Evolutionary conservation across 2,888 invertebrate species (phyloP).

Genomic region (Loripinus fragilis): DNA sequence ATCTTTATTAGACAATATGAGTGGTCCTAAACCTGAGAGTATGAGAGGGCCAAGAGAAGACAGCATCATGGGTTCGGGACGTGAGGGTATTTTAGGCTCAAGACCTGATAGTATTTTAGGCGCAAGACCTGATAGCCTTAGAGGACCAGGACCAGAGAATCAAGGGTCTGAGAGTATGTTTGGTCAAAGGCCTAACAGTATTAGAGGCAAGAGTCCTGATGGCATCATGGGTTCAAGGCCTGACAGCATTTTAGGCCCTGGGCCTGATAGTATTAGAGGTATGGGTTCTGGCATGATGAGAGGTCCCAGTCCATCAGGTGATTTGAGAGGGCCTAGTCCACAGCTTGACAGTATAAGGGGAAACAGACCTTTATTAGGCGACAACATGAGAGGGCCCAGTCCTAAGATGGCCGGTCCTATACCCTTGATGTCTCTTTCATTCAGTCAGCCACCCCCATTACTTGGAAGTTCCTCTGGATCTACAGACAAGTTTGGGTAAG

Average conservation of each 20-base stretch:
- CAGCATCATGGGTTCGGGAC: neutral
- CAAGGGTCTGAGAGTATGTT: neutral
- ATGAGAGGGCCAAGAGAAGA: neutral
- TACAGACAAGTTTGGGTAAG: slow-evolving; percentile 1
- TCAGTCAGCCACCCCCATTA: slow-evolving; percentile 31
- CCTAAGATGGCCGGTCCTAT: slow-evolving; percentile 6
- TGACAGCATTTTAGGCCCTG: neutral
- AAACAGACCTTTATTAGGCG: neutral
- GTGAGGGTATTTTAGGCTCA: neutral
- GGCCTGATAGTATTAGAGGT: neutral
- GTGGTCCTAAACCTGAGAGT: neutral
- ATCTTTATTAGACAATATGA: neutral
- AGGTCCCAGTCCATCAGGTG: neutral
- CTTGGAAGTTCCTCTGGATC: neutral
- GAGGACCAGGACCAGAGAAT: neutral
- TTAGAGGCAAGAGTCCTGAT: neutral
- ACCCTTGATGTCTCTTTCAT: slow-evolving; percentile 43
- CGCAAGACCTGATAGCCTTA: neutral
- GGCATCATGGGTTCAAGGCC: neutral
- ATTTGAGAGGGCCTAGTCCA: neutral
- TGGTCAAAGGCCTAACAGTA: neutral
- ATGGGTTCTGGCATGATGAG: neutral
- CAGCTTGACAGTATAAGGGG: neutral
- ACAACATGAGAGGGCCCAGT: neutral
- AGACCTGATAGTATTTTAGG: neutral